Percentiles rank a stretch among this genome's conserved stretches.
phyloP scores from a whole-genome alignment of 2,888 invertebrate genomes.

The Scaptomyza tumidula region DNA sequence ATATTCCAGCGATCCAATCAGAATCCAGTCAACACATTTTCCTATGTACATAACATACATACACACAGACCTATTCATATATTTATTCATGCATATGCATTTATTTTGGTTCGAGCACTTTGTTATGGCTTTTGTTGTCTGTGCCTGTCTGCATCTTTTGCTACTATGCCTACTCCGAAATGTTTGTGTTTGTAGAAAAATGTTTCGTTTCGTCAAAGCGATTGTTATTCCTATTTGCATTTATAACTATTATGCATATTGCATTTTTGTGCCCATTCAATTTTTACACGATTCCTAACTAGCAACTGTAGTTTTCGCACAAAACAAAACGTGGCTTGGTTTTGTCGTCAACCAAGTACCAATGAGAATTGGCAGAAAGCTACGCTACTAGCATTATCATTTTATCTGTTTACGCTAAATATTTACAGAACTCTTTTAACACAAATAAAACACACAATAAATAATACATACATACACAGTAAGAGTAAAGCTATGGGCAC shows the following conservation, averaged over 20 bases:
- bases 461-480: conserved; percentile 39
- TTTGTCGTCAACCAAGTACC: conserved; percentile 18
- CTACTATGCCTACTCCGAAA: conserved; percentile 15
- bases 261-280: conserved; percentile 31
- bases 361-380: conserved; percentile 10
- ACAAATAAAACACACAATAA: conserved; percentile 44
- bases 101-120: conserved; percentile 73
- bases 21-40: conserved; percentile 53
- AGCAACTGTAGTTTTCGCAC: conserved; percentile 12
- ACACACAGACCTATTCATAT: conserved; percentile 21
- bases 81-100: conserved; percentile 49
- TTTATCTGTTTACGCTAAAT: conserved; percentile 49
- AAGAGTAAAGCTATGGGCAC: conserved; percentile 1
- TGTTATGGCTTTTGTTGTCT: conserved; percentile 73
- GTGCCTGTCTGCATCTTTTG: conserved; percentile 54
- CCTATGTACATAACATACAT: conserved; percentile 38
- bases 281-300: conserved; percentile 28
- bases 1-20: conserved; percentile 49
- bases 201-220: not conserved
- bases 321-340: conserved; percentile 5
- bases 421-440: conserved; percentile 55
- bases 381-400: conserved; percentile 19
- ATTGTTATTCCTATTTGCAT: conserved; percentile 32
- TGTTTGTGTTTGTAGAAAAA: conserved; percentile 2
- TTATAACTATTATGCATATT: conserved; percentile 60